Evolutionary conservation across 2,113 vertebrate genomes (phyloP), one percentile per base, ranked within the genome.

Genomic region (Sturnira hondurensis): DNA sequence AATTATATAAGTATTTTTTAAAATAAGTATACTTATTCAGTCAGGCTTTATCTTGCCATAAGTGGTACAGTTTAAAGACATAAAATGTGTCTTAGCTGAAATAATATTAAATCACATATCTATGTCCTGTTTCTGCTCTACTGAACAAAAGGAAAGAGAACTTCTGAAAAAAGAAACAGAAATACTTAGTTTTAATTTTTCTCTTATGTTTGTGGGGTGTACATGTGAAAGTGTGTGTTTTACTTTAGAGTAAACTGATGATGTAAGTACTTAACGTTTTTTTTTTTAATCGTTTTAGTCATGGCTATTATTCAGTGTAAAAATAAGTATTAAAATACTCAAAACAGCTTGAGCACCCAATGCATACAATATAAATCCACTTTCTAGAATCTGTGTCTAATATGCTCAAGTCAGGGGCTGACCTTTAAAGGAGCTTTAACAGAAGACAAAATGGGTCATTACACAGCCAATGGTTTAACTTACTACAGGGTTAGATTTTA

Each of bases 1-100:
- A 65, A 52, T 5, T 74, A 47, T 19, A n/a, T 92, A 33, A 61
- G 24, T 78, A 8, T 45, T 78, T 20, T 78, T 33, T 12, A 47
- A 65, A 85, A 88, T 54, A 89, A 58, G 31, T 12, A 56, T 83
- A 77, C 11, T 45, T 74, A 67, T 58, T 83, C 47, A 58, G 52
- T 16, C 45, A 67, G 33, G 19, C 4, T 95, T 92, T 94, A 80
- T 93, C 89, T 95, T 89, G 26, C 68, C 38, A 83, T 95, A 76
- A 84, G 5, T 93, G 43, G 71, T 58, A 87, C 4, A n/a, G 45
- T 65, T 58, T 84, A 91, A 90, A 93, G 13, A 84, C 50, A 73
- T 70, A 84, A 94, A 94, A 13, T 86, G 16, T 70, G 16, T 87
- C 45, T 80, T 61, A 91, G 19, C 85, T 92, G n/a, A 74, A 80